phyloP scores from a whole-genome alignment of 2,113 vertebrate species.

The Myiagra hebetior region DNA sequence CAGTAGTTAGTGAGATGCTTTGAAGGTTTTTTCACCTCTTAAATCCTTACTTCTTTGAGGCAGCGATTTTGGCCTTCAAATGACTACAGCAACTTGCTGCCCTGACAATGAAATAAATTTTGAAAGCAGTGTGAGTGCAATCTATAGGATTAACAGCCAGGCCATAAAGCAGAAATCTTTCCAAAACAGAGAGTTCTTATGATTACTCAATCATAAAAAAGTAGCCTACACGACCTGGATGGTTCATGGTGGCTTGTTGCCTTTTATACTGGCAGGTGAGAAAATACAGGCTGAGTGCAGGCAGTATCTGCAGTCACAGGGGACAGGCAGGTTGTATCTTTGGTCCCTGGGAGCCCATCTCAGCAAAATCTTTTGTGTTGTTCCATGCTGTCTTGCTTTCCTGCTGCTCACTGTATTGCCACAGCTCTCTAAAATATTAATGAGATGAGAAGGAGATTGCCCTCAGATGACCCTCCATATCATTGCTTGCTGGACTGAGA shows the following conservation, averaged over 20 bases:
- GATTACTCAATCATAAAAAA: neutral
- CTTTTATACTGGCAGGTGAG: neutral
- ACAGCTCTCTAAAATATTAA: neutral
- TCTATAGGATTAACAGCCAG: neutral
- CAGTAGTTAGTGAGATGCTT: neutral
- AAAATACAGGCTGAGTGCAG: neutral
- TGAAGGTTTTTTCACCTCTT: slow-evolving; percentile 16
- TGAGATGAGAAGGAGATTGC: neutral
- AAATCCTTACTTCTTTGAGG: neutral
- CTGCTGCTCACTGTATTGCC: neutral
- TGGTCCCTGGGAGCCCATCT: neutral
- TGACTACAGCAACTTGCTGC: neutral
- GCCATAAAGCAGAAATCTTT: neutral
- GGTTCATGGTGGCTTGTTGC: neutral
- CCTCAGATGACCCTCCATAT: neutral
- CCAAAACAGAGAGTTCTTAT: neutral
- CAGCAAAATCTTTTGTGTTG: neutral
- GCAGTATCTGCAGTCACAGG: neutral
- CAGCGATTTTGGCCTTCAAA: neutral
- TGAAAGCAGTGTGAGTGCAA: neutral
- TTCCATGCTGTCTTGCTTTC: neutral
- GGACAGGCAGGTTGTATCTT: neutral
- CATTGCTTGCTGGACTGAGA: neutral
- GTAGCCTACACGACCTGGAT: neutral
- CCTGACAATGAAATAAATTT: neutral